phyloP scores from a whole-genome alignment of 2,888 invertebrate species.

The Calliphora vomitoria region DNA sequence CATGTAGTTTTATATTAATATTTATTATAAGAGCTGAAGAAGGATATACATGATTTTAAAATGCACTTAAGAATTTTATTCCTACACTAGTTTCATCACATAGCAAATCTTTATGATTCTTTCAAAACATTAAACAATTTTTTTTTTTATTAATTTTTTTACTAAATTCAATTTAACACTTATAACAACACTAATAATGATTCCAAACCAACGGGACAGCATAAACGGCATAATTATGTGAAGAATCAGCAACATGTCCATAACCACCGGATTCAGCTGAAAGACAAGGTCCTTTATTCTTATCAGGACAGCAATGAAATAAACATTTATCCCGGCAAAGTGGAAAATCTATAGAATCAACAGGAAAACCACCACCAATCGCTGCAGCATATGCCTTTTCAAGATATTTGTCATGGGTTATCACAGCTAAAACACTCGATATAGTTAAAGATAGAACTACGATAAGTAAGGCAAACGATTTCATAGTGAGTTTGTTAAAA shows the following conservation, averaged over 20 bases:
- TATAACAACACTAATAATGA: not conserved
- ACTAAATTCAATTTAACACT: not conserved
- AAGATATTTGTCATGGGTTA: not conserved
- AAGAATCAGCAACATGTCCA: not conserved
- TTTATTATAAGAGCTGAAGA: too few species aligned
- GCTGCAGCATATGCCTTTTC: slow-evolving; percentile 4
- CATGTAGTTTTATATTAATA: too few species aligned
- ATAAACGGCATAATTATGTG: not conserved
- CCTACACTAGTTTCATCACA: too few species aligned
- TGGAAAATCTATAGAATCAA: not conserved
- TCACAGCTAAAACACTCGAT: not conserved
- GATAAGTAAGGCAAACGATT: not conserved
- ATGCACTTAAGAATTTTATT: too few species aligned
- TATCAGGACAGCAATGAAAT: not conserved
- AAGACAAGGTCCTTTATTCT: not conserved
- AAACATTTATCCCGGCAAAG: not conserved
- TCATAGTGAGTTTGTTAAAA: not conserved
- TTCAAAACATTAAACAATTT: too few species aligned
- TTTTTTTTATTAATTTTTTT: too few species aligned
- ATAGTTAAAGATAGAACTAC: not conserved
- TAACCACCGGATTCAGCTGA: not conserved
- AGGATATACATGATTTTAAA: too few species aligned
- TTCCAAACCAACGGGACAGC: not conserved
- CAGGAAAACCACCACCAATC: slow-evolving; percentile 4
- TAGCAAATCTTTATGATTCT: too few species aligned